Conservation (phyloP, 2,888 invertebrate species). For the Scrobipalpa atriplicella region DNA sequence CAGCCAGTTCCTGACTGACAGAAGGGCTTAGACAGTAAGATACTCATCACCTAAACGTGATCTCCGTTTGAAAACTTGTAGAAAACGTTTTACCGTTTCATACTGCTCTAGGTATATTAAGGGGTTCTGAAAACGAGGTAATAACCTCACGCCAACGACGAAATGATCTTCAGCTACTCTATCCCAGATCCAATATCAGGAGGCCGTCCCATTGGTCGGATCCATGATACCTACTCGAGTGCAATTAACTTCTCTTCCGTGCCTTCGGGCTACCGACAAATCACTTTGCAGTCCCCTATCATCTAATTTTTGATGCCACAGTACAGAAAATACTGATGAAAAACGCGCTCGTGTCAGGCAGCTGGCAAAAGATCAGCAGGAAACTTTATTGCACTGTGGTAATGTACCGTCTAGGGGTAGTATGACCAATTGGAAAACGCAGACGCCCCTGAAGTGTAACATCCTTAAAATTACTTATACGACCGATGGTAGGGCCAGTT, state of each 20-base stretch:
- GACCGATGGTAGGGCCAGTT: conserved; percentile 59
- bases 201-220: conserved; percentile 71
- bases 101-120: neutral
- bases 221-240: conserved; percentile 68
- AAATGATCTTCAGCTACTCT: conserved; percentile 30
- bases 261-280: conserved; percentile 68
- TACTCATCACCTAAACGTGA: too few relatives aligned
- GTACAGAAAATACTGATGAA: conserved; percentile 29
- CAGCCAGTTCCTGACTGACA: too few relatives aligned
- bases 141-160: conserved; percentile 4
- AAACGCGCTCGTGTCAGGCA: neutral
- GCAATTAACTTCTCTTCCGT: conserved; percentile 73
- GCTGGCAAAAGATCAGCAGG: neutral
- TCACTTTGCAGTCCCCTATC: conserved; percentile 62
- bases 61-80: too few relatives aligned
- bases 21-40: too few relatives aligned
- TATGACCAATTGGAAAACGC: conserved; percentile 52
- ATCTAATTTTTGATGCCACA: conserved; percentile 38
- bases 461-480: conserved; percentile 64
- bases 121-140: neutral
- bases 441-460: conserved; percentile 52
- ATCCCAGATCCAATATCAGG: conserved; percentile 53
- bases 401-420: conserved; percentile 34
- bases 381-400: conserved; percentile 11
- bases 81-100: neutral